Evolutionary conservation across 2,888 invertebrate species (phyloP).

Genomic region (Liposcelis brunnea): DNA sequence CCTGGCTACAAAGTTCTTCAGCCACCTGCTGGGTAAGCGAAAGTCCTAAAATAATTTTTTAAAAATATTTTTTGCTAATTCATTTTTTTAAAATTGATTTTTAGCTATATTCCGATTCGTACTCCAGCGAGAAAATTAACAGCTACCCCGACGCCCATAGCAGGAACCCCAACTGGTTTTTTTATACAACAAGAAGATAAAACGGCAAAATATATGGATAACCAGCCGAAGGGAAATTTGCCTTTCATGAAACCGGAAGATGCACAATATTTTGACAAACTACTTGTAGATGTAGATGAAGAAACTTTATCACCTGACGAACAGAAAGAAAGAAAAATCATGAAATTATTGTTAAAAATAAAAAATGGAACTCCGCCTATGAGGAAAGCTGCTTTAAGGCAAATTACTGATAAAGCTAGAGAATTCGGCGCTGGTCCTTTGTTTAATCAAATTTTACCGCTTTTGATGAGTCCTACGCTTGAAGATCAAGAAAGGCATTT

Average conservation of each 20-base stretch:
- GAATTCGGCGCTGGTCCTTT: constrained; percentile 97
- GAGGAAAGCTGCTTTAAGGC: constrained; percentile 92
- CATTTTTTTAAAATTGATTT: too few species aligned
- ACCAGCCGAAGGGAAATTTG: constrained; percentile 93
- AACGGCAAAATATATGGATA: constrained; percentile 76
- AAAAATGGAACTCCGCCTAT: constrained; percentile 99
- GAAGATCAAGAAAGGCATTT: constrained; percentile 99
- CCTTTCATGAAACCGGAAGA: constrained; percentile 99
- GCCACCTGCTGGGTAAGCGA: constrained; percentile 62
- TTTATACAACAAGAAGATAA: constrained; percentile 87
- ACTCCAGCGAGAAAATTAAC: constrained; percentile 95
- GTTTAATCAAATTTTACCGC: constrained; percentile 95
- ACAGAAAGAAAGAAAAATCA: constrained; percentile 95
- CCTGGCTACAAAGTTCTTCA: constrained; percentile 94
- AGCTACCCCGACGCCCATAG: constrained; percentile 95
- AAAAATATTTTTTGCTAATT: too few species aligned
- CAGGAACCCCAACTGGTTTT: constrained; percentile 81
- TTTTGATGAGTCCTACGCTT: constrained; percentile 98
- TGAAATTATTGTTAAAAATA: constrained; percentile 94
- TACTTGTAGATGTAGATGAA: constrained; percentile 95
- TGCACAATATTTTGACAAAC: constrained; percentile 98
- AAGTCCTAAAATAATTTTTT: too few species aligned
- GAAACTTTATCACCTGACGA: constrained; percentile 89
- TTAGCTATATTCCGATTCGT: constrained; percentile 78
- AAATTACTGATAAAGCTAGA: constrained; percentile 96